Evolutionary conservation across 1,140 invertebrate species (phyloP).

Genomic region (Parasteatoda tepidariorum): DNA sequence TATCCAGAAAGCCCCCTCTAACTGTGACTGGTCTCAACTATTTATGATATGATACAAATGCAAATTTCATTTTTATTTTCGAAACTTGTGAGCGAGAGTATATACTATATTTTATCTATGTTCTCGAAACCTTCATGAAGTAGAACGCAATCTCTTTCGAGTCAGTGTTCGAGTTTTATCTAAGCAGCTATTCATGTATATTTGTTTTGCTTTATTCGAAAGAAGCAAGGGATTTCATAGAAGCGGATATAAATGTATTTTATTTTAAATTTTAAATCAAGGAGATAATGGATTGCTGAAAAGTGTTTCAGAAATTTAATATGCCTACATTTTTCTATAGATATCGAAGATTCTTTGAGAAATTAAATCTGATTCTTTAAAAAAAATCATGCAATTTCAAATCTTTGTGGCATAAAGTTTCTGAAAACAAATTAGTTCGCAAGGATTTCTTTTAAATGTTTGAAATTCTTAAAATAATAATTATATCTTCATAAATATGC

Average conservation of each 20-base stretch:
- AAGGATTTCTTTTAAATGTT: too few species aligned
- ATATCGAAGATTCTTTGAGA: too few species aligned
- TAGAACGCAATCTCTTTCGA: background rate
- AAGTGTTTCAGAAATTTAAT: too few species aligned
- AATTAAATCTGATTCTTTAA: too few species aligned
- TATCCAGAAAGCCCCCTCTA: background rate
- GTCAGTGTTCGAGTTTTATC: background rate
- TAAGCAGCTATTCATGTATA: background rate
- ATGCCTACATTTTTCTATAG: too few species aligned
- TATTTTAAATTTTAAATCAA: background rate
- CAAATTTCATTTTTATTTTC: constrained; percentile 26
- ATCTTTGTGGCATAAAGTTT: too few species aligned
- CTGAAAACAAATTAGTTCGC: too few species aligned
- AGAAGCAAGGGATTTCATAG: background rate
- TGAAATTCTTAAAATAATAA: too few species aligned
- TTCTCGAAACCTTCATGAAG: background rate
- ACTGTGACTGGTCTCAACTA: background rate
- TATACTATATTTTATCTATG: constrained; percentile 28
- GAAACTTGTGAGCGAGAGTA: constrained; percentile 7
- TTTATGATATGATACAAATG: constrained; percentile 34
- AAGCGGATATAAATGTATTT: background rate
- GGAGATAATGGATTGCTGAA: too few species aligned
- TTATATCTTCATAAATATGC: too few species aligned
- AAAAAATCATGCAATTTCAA: too few species aligned
- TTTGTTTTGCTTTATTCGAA: background rate